Evolutionary conservation across 2,113 vertebrate genomes (phyloP), one percentile per base, ranked within the genome.

Genomic region (Actenoides hombroni): DNA sequence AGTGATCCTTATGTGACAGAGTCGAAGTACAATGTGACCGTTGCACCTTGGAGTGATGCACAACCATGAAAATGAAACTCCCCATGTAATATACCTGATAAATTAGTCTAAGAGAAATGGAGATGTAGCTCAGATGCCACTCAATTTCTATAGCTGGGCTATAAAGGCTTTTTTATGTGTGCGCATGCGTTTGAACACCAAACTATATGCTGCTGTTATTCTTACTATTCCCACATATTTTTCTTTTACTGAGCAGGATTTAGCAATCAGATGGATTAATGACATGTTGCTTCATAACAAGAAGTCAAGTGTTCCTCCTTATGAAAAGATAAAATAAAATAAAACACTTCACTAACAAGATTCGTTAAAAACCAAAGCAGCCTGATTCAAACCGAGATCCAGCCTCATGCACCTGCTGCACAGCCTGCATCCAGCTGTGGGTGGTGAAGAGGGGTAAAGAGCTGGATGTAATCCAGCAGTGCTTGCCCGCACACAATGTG

Each of bases 261-360:
- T 90, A 92, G 26, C 85, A 80, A 67, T 96, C 86, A 92, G 59
- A 83, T 92, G 85, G 92, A 88, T 92, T 97, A 95, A 96, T 95
- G 93, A 80, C 83, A 87, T 76, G 82, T 94, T 84, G 33, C 91
- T 95, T 97, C 64, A 83, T 85, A 91, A 96, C 64, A 87, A 61
- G 82, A 70, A 96, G 70, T 96, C 79, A 77, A 94, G 42, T 90
- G 74, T 68, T 90, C 56, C 39, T 83, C 46, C 67, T 91, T 37
- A 75, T 92, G 44, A 97, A 97, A 94, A 90, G 95, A 95, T 83
- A 94, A 93, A 78, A 95, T 86, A 94, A 93, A 81, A 82, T 87
- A 92, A 96, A 93, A 49, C 67, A 71, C 63, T 95, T 92, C 24
- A 78, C 90, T 94, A 87, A 92, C 79, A 93, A 88, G 91, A 95